A percentile compares a stretch with the other conserved stretches of the same genome.
These are phyloP conservation scores for Desmophyllum pertusum DNA, from an alignment of 92 coral and sea anemone species.

Conservation along the genomic window DNA sequence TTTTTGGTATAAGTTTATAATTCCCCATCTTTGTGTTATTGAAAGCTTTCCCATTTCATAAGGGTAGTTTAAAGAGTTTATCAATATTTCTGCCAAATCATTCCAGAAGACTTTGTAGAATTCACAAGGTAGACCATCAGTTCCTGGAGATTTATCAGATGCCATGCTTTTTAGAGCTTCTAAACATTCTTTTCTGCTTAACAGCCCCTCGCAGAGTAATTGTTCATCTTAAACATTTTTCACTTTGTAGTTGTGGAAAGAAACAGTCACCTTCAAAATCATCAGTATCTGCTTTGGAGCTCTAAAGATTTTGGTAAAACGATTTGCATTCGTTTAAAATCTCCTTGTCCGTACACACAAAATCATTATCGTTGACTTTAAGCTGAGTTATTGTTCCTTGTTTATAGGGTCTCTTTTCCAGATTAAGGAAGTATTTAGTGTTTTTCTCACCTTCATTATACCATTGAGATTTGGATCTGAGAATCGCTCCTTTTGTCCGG, in stretches of 20 bases:
- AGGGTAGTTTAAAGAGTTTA: no score
- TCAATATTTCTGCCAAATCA: no score
- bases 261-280: background rate
- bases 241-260: constrained; percentile 5
- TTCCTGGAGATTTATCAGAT: background rate
- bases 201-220: constrained; percentile 2
- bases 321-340: background rate
- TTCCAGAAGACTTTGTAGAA: no score
- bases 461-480: background rate
- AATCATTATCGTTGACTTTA: no score
- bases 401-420: background rate
- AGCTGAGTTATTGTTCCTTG: background rate
- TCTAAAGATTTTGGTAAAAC: constrained; percentile 10
- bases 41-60: no score
- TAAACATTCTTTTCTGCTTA: constrained; percentile 7
- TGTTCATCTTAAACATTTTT: constrained; percentile 1
- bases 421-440: background rate
- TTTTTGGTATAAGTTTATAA: no score
- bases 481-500: background rate
- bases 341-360: background rate
- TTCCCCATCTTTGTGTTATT: no score
- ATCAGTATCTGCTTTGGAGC: background rate
- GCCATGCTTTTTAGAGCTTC: background rate
- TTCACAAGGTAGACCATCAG: background rate
- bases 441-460: background rate